These are phyloP conservation scores for Aculops lycopersici DNA, from an alignment of 1,140 invertebrate genomes.

Conservation along the genomic window DNA sequence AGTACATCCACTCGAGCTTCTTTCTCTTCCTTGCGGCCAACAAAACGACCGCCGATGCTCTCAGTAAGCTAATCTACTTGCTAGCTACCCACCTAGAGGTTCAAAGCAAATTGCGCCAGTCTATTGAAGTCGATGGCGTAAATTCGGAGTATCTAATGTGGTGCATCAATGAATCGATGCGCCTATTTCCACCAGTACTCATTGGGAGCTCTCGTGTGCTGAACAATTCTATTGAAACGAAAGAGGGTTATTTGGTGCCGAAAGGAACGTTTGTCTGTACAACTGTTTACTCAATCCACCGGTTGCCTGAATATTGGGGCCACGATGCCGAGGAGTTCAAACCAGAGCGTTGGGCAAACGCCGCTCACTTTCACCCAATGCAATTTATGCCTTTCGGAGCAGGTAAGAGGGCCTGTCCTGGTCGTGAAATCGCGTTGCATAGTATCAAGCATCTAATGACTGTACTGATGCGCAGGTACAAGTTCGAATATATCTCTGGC, in stretches of 20 bases:
- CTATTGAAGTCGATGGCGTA: not conserved
- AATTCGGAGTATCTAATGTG: not conserved
- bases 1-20: too few species aligned
- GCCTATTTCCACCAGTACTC: not conserved
- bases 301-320: conserved; percentile 1
- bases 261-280: not conserved
- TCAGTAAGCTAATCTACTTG: not conserved
- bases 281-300: not conserved
- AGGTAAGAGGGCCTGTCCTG: conserved; percentile 15
- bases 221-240: not conserved
- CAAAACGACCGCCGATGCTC: not conserved
- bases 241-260: not conserved
- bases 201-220: not conserved
- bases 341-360: conserved; percentile 12
- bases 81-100: not conserved
- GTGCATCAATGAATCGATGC: not conserved
- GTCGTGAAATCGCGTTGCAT: conserved; percentile 14
- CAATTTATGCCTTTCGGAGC: conserved; percentile 16
- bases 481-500: too few species aligned
- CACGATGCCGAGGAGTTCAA: not conserved
- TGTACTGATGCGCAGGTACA: too few species aligned
- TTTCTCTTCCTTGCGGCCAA: too few species aligned
- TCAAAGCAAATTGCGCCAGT: not conserved
- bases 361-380: conserved; percentile 11
- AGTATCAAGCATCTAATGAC: too few species aligned